Percentiles rank a stretch among this genome's conserved stretches.
These are phyloP conservation scores for Ditylenchus dipsaci DNA, from an alignment of 1,140 invertebrate genomes.

Conservation along the genomic window DNA sequence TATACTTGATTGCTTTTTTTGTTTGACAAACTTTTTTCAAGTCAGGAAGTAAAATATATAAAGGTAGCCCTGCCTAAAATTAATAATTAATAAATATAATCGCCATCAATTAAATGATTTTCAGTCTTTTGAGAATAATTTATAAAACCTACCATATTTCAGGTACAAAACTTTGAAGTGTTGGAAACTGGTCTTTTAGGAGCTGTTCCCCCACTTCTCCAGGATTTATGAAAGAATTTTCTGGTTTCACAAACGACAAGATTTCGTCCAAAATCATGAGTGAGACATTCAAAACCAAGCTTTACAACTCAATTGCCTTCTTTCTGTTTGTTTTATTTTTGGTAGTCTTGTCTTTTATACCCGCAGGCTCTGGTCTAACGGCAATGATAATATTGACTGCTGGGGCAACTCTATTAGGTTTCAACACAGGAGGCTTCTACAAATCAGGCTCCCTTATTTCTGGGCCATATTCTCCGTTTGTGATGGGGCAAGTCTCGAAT, in stretches of 20 bases:
- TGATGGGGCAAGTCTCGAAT: slow-evolving; percentile 35
- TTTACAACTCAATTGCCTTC: slow-evolving; percentile 31
- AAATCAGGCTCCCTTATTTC: slow-evolving; percentile 33
- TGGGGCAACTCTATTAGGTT: slow-evolving; percentile 13
- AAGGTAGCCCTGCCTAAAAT: too few relatives aligned
- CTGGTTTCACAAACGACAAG: slow-evolving; percentile 28
- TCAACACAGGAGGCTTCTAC: slow-evolving; percentile 37
- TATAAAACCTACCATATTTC: too few relatives aligned
- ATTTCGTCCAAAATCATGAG: slow-evolving; percentile 14
- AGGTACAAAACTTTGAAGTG: slow-evolving; percentile 18
- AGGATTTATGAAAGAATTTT: slow-evolving; percentile 22
- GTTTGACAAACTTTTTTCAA: too few relatives aligned
- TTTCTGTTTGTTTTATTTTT: slow-evolving; percentile 15
- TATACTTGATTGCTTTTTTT: too few relatives aligned
- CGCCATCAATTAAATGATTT: too few relatives aligned
- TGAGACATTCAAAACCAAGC: slow-evolving; percentile 27
- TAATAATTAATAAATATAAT: too few relatives aligned
- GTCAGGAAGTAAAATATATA: too few relatives aligned
- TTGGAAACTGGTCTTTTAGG: slow-evolving; percentile 29
- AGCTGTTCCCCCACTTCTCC: slow-evolving; percentile 22
- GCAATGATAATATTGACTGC: slow-evolving; percentile 23
- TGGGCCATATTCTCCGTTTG: slow-evolving; percentile 30
- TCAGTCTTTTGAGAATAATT: too few relatives aligned
- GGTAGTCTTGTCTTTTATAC: slow-evolving; percentile 22
- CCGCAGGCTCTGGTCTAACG: slow-evolving; percentile 11